phyloP scores from a whole-genome alignment of 2,113 vertebrate genomes.

The Eupsittula cactorum region DNA sequence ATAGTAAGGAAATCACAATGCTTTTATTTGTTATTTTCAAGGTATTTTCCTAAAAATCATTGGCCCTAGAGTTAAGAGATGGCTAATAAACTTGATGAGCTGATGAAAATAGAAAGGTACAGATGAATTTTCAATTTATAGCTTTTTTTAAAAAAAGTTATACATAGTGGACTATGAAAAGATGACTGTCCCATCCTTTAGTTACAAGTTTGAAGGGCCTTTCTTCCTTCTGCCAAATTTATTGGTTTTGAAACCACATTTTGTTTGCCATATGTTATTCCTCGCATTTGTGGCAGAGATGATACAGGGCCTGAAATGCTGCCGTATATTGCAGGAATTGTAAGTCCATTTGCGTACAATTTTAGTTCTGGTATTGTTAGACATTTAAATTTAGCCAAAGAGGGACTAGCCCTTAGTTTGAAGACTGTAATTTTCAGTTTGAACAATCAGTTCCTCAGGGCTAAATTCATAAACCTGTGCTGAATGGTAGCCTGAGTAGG shows the following conservation, averaged over 20 bases:
- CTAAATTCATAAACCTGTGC: not conserved
- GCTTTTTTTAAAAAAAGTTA: not conserved
- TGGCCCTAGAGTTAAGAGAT: not conserved
- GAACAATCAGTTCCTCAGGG: not conserved
- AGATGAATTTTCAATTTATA: not conserved
- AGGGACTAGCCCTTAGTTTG: not conserved
- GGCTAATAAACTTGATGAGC: not conserved
- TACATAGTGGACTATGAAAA: not conserved
- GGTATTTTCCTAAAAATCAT: not conserved
- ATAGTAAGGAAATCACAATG: constrained; percentile 54
- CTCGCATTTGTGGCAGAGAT: not conserved
- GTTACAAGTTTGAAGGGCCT: not conserved
- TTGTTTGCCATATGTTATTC: not conserved
- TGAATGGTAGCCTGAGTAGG: not conserved
- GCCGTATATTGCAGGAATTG: not conserved
- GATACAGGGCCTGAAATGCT: not conserved
- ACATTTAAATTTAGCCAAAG: not conserved
- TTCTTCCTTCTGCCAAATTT: not conserved
- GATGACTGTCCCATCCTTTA: not conserved
- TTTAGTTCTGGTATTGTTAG: not conserved
- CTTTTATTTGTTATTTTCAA: constrained; percentile 64
- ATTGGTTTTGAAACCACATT: not conserved
- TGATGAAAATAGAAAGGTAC: not conserved
- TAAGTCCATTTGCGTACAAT: not conserved
- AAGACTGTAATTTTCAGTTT: not conserved